Evolutionary conservation across 2,797 vertebrate species (phyloP).

Genomic region (Sciurus vulgaris): DNA sequence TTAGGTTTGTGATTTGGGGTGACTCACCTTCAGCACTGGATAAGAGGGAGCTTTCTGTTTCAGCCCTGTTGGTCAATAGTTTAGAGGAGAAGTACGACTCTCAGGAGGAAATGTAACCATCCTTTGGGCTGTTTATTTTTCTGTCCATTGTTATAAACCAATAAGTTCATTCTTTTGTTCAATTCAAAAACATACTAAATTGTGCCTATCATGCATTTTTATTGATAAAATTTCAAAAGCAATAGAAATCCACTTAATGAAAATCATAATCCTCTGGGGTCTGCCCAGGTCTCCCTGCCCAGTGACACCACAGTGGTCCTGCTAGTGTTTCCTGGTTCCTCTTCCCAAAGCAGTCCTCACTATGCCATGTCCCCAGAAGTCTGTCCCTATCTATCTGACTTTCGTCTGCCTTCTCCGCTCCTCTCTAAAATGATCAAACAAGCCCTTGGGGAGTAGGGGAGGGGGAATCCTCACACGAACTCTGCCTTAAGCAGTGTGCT

Average conservation of each 20-base stretch:
- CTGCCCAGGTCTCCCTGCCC: not conserved
- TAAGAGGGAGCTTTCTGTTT: too few relatives aligned
- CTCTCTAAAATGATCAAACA: constrained; percentile 55
- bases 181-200: not conserved
- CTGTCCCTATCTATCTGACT: not conserved
- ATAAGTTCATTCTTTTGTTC: not conserved
- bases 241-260: not conserved
- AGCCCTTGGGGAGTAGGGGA: not conserved
- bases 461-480: not conserved
- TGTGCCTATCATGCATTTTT: not conserved
- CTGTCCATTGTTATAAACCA: not conserved
- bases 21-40: not conserved
- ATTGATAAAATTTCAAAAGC: constrained; percentile 12
- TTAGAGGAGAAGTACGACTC: not conserved
- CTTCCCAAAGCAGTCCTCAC: not conserved
- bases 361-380: not conserved
- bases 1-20: constrained; percentile 23
- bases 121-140: not conserved
- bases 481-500: not conserved
- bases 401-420: not conserved
- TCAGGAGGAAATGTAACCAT: not conserved
- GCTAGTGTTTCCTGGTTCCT: not conserved
- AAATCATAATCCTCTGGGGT: not conserved
- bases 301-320: not conserved
- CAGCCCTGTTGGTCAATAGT: not conserved